phyloP scores from a whole-genome alignment of 2,113 vertebrate genomes.

The Bostrychus sinensis region DNA sequence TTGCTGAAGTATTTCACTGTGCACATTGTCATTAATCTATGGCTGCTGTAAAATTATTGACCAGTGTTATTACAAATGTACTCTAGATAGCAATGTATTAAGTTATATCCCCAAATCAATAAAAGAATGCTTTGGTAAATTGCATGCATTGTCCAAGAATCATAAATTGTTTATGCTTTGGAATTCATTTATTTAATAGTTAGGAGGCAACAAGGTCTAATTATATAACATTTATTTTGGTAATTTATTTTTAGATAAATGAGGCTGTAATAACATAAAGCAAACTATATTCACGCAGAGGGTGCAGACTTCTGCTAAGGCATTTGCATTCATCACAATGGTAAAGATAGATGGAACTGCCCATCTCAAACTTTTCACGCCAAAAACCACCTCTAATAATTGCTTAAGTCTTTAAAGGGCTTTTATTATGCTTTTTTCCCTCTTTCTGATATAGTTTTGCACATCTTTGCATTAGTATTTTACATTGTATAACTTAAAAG shows the following conservation, averaged over 20 bases:
- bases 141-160: neutral
- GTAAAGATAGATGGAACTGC: too few species aligned
- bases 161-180: slow-evolving; percentile 1
- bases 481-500: too few species aligned
- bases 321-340: too few species aligned
- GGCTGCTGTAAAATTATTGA: slow-evolving; percentile 5
- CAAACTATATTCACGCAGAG: neutral
- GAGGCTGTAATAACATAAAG: neutral
- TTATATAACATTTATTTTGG: neutral
- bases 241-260: neutral
- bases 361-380: too few species aligned
- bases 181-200: neutral
- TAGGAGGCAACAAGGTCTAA: too few species aligned
- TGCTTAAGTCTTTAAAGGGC: too few species aligned
- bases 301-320: too few species aligned
- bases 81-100: neutral
- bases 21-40: neutral
- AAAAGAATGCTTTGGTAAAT: neutral
- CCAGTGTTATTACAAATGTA: neutral
- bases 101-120: slow-evolving; percentile 1
- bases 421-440: too few species aligned
- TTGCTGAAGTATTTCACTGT: neutral
- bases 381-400: too few species aligned
- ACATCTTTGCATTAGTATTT: too few species aligned
- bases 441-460: too few species aligned